phyloP scores from a whole-genome alignment of 2,113 vertebrate species.

The Vidua chalybeata region DNA sequence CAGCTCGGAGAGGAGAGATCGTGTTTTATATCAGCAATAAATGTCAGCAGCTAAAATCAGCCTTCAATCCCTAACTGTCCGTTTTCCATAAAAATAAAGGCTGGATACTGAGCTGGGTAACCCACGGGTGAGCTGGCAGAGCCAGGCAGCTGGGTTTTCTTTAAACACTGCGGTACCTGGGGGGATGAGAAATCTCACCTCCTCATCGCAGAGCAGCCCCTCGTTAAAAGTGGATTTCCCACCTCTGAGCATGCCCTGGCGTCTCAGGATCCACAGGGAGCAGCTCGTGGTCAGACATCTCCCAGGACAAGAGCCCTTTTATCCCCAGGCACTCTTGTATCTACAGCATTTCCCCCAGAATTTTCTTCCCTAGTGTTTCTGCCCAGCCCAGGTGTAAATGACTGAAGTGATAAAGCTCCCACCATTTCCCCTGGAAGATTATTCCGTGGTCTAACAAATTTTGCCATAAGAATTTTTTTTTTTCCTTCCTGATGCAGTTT shows the following conservation, averaged over 20 bases:
- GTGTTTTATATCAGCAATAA: neutral
- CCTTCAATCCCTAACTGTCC: neutral
- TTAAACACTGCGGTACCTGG: neutral
- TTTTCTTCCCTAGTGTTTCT: neutral
- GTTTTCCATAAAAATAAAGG: slow-evolving; percentile 14
- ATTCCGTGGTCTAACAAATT: neutral
- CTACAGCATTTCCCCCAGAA: neutral
- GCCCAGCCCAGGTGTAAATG: neutral
- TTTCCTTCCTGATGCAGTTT: neutral
- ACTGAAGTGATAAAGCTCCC: neutral
- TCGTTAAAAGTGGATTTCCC: neutral
- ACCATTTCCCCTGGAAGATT: neutral
- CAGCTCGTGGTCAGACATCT: neutral
- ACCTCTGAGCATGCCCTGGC: neutral
- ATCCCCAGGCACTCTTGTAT: neutral
- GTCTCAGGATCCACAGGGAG: neutral
- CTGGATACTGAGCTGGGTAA: neutral
- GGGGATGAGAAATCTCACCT: neutral
- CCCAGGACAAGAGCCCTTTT: neutral
- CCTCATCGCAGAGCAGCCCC: neutral
- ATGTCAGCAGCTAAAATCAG: neutral
- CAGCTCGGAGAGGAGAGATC: neutral
- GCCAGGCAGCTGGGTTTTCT: neutral
- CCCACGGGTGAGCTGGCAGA: neutral
- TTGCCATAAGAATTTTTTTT: neutral